Conservation (phyloP, 2,888 invertebrate genomes). For the Tenodera sinensis region DNA sequence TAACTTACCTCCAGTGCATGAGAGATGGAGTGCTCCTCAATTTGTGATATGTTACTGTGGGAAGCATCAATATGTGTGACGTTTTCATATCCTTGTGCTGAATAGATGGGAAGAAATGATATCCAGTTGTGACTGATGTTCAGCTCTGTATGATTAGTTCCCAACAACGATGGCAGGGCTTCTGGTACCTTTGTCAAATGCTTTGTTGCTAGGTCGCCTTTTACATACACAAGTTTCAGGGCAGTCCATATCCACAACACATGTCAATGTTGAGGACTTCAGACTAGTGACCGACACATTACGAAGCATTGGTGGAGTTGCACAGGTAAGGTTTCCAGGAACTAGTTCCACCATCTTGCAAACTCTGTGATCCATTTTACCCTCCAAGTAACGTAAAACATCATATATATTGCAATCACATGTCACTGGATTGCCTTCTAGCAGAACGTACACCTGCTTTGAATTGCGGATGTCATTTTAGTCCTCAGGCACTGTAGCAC, state of each 20-base stretch:
- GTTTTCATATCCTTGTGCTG: slow-evolving; percentile 45
- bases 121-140: slow-evolving; percentile 34
- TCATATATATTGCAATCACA: slow-evolving; percentile 59
- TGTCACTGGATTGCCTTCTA: slow-evolving; percentile 57
- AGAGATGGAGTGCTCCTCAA: neutral
- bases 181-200: slow-evolving; percentile 50
- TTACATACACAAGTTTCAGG: slow-evolving; percentile 53
- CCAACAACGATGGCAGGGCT: slow-evolving; percentile 39
- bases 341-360: slow-evolving; percentile 42
- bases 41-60: slow-evolving; percentile 45
- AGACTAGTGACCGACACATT: slow-evolving; percentile 41
- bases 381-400: slow-evolving; percentile 52
- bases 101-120: slow-evolving; percentile 24
- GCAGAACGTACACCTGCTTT: slow-evolving; percentile 38
- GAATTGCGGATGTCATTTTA: neutral
- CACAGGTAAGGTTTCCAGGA: slow-evolving; percentile 49
- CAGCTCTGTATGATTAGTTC: slow-evolving; percentile 44
- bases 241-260: slow-evolving; percentile 48
- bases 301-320: slow-evolving; percentile 40
- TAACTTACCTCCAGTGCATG: neutral
- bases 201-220: slow-evolving; percentile 47
- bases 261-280: slow-evolving; percentile 47
- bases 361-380: slow-evolving; percentile 41
- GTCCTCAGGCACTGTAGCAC: neutral
- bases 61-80: slow-evolving; percentile 51